Conservation (phyloP, 2,797 vertebrate genomes). For the Tapera naevia region DNA sequence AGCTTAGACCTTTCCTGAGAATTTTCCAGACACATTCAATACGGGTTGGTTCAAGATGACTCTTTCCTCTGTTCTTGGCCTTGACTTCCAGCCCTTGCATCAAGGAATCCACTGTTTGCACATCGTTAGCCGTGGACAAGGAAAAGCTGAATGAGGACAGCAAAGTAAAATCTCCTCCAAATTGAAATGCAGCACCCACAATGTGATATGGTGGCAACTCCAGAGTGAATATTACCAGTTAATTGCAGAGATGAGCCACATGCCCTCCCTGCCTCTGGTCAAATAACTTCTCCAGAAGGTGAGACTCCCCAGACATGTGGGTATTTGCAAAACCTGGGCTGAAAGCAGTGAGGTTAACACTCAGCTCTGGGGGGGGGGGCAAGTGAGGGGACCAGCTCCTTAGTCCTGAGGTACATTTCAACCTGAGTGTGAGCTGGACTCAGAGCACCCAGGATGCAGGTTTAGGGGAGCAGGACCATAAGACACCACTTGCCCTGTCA, state of each 20-base stretch:
- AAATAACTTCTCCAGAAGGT: background rate
- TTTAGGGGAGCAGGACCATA: background rate
- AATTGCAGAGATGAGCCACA: fast-evolving
- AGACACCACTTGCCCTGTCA: fast-evolving
- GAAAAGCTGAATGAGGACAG: background rate
- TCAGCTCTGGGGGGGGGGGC: fast-evolving
- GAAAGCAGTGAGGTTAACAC: background rate
- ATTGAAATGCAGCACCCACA: background rate
- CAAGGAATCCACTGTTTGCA: background rate
- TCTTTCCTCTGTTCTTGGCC: background rate
- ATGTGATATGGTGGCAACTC: background rate
- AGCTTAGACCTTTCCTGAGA: background rate
- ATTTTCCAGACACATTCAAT: constrained; percentile 14
- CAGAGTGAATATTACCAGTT: background rate
- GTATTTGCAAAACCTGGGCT: background rate
- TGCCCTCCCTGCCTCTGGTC: background rate
- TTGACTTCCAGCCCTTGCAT: background rate
- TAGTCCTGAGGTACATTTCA: background rate
- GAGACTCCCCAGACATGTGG: background rate
- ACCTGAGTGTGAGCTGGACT: background rate
- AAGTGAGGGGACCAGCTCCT: background rate
- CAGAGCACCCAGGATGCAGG: fast-evolving
- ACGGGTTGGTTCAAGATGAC: background rate
- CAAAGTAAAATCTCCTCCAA: background rate
- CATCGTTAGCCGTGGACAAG: background rate